Conservation (phyloP, 2,888 invertebrate genomes). For the Terebella lapidaria region DNA sequence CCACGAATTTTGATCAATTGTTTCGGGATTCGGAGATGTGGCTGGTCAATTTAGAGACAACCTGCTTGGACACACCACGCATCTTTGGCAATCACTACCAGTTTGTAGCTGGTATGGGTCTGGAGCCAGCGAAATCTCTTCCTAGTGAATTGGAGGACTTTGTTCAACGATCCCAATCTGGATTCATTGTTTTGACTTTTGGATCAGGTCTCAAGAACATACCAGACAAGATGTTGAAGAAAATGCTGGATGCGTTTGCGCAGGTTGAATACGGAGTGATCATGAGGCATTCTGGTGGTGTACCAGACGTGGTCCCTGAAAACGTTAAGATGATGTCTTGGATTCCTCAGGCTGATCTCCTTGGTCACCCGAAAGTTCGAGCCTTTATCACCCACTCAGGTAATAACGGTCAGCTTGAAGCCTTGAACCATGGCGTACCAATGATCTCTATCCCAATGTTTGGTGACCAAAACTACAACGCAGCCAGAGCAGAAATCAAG, state of each 20-base stretch:
- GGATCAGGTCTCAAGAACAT: not conserved
- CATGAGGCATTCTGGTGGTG: not conserved
- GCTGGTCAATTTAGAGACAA: conserved; percentile 4
- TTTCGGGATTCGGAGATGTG: conserved; percentile 7
- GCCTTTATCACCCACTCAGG: conserved; percentile 12
- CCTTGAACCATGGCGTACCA: conserved; percentile 9
- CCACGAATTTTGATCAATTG: not conserved
- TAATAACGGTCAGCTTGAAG: conserved; percentile 9
- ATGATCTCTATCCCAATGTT: conserved; percentile 7
- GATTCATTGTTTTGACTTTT: conserved; percentile 7
- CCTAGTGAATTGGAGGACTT: not conserved
- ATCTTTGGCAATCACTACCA: not conserved
- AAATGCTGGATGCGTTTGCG: conserved; percentile 5
- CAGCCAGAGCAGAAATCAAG: not conserved
- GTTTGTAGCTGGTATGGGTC: not conserved
- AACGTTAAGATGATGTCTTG: conserved; percentile 5
- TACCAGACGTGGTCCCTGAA: not conserved
- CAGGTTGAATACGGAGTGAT: not conserved
- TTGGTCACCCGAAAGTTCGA: conserved; percentile 1
- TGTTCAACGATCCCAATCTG: not conserved
- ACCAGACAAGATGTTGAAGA: conserved; percentile 2
- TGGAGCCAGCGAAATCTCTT: not conserved
- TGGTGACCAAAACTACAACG: conserved; percentile 8
- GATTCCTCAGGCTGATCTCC: conserved; percentile 16
- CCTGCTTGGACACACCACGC: conserved; percentile 7